Conservation (phyloP, 2,888 invertebrate species). For the Drosophila kanekoi region DNA sequence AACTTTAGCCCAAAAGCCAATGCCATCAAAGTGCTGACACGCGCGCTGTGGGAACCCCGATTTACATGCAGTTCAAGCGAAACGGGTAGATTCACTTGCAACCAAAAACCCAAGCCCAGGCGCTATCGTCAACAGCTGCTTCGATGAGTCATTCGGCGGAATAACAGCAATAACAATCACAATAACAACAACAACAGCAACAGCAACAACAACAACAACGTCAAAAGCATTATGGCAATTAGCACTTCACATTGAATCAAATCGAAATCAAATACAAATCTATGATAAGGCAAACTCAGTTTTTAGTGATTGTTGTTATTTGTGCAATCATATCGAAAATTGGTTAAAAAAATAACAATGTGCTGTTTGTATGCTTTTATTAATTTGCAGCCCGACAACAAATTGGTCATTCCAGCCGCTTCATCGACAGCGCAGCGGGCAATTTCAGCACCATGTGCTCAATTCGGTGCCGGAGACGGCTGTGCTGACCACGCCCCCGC, state of each 20-base stretch:
- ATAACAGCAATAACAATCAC: constrained; percentile 4
- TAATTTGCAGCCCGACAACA: constrained; percentile 63
- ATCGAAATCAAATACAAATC: constrained; percentile 69
- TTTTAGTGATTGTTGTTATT: constrained; percentile 9
- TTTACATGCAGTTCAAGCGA: constrained; percentile 55
- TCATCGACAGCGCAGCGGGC: constrained; percentile 67
- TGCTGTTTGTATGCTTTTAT: constrained; percentile 30
- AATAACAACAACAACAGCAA: constrained; percentile 22
- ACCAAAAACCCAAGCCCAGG: constrained; percentile 48
- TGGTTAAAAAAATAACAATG: constrained; percentile 48
- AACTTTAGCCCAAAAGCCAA: constrained; percentile 67
- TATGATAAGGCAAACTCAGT: constrained; percentile 59
- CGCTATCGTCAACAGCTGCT: constrained; percentile 52
- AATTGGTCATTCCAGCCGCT: constrained; percentile 81
- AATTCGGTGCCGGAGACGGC: constrained; percentile 72
- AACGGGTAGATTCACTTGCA: constrained; percentile 54
- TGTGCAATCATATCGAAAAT: constrained; percentile 45
- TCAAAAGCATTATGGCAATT: constrained; percentile 64
- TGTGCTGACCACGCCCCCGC: constrained; percentile 65
- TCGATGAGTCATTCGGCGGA: constrained; percentile 49
- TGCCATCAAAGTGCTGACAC: constrained; percentile 67
- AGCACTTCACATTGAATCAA: constrained; percentile 68
- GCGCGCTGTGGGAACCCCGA: constrained; percentile 63
- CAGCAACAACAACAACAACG: constrained; percentile 27
- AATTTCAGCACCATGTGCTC: constrained; percentile 69